Evolutionary conservation across 2,888 invertebrate species (phyloP).

Genomic region (Entomobrya proxima): DNA sequence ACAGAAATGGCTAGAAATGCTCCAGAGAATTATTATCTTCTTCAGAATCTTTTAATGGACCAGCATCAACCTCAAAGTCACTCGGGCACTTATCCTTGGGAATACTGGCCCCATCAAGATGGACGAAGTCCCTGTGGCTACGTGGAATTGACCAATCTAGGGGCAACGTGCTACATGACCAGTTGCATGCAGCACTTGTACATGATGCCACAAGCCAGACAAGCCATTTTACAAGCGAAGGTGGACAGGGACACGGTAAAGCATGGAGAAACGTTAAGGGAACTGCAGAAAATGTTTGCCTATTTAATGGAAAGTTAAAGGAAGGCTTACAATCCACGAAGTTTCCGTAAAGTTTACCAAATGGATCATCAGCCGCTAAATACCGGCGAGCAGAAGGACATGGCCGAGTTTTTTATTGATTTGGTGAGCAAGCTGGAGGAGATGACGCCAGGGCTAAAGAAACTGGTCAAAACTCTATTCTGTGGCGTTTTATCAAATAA

Average conservation of each 20-base stretch:
- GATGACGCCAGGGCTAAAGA: slow-evolving; percentile 90
- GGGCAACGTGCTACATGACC: slow-evolving; percentile 98
- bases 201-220: slow-evolving; percentile 94
- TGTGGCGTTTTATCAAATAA: slow-evolving; percentile 96
- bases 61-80: slow-evolving; percentile 92
- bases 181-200: slow-evolving; percentile 97
- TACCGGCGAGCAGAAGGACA: slow-evolving; percentile 97
- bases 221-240: slow-evolving; percentile 85
- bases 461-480: slow-evolving; percentile 91
- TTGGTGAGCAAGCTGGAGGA: slow-evolving; percentile 96
- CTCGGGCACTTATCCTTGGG: slow-evolving; percentile 95
- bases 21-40: slow-evolving; percentile 89
- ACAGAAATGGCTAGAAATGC: slow-evolving; percentile 91
- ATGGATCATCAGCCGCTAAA: slow-evolving; percentile 98
- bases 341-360: slow-evolving; percentile 96
- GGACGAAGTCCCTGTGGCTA: slow-evolving; percentile 95
- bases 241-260: slow-evolving; percentile 82
- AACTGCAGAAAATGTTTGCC: slow-evolving; percentile 96
- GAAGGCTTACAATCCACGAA: slow-evolving; percentile 95
- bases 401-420: slow-evolving; percentile 99
- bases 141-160: slow-evolving; percentile 94
- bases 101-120: slow-evolving; percentile 98
- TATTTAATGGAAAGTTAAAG: slow-evolving; percentile 93
- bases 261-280: slow-evolving; percentile 80
- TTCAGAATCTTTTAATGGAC: slow-evolving; percentile 88